Evolutionary conservation across 1,140 invertebrate genomes (phyloP).

Genomic region (Euura saliciscinereae): DNA sequence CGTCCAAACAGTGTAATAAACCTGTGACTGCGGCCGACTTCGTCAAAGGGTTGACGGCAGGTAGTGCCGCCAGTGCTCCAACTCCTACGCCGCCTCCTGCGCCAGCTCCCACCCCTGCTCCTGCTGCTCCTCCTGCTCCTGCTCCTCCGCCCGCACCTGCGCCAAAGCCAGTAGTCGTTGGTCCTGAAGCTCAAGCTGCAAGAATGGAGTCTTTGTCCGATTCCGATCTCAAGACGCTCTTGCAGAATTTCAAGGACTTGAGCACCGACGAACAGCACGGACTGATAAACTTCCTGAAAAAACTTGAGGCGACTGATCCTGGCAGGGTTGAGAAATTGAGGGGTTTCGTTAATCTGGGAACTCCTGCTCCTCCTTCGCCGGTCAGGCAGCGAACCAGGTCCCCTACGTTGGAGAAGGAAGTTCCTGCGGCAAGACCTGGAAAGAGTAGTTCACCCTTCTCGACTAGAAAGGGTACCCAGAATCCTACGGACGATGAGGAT

Average conservation of each 20-base stretch:
- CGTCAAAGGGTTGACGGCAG: slow-evolving; percentile 53
- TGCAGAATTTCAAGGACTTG: slow-evolving; percentile 81
- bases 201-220: slow-evolving; percentile 75
- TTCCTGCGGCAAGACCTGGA: slow-evolving; percentile 26
- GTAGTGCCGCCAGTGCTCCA: slow-evolving; percentile 32
- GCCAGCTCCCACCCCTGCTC: slow-evolving; percentile 31
- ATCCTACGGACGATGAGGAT: slow-evolving; percentile 53
- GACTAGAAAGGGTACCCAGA: slow-evolving; percentile 48
- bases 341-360: slow-evolving; percentile 67
- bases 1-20: slow-evolving; percentile 61
- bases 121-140: slow-evolving; percentile 2
- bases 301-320: slow-evolving; percentile 74
- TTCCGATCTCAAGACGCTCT: slow-evolving; percentile 72
- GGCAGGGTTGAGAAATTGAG: slow-evolving; percentile 72
- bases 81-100: slow-evolving; percentile 35
- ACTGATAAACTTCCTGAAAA: slow-evolving; percentile 78
- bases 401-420: slow-evolving; percentile 34
- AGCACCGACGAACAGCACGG: slow-evolving; percentile 78
- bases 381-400: slow-evolving; percentile 27
- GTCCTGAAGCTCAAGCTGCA: slow-evolving; percentile 30
- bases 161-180: background rate
- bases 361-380: slow-evolving; percentile 23
- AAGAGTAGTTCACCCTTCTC: slow-evolving; percentile 57
- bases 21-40: slow-evolving; percentile 62
- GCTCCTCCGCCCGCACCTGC: slow-evolving; percentile 12